Base-by-base conservation (phyloP, 2,888 invertebrate genomes). In the Amblyjoppa fuscipennis region DNA sequence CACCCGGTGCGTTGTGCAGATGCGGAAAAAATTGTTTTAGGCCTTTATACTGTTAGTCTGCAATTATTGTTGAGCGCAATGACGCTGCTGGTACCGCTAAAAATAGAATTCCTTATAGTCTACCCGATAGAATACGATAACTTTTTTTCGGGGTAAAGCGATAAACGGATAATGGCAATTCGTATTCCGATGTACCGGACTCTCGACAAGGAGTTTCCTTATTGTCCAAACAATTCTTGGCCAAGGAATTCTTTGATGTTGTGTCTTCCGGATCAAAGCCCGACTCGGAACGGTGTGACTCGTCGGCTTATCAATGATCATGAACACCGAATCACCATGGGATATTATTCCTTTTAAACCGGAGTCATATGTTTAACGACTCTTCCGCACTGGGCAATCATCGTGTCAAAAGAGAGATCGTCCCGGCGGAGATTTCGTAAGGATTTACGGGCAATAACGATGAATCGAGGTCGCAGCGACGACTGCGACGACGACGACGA, bases 401-500 rank as follows among this genome's bases (percentile, higher is more conserved):
- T 73, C 77, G 77, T 59, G 70, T 41, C 70, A 61, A 61, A 75
- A 70, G 61, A 64, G 13, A 16, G 61, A 61, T 61, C 61, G 61
- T 13, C 61, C n/a, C 38, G 28, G 79, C 61, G 53, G 25, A 31
- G 56, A 61, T 61, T 68, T 38, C 41, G 20, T 51, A n/a, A 75
- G 75, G 75, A 83, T 83, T 80, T 83, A 79, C 79, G 64, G 79
- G 83, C 70, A 51, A 79, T 83, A 79, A 80, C 61, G 74, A 75
- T 20, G 79, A 70, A 75, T 83, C 79, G 75, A 83, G 83, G 83
- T 69, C 83, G 74, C 69, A 1, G 41, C 59, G 28, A 73, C 41
- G 25, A n/a, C 11, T 28, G 59, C 64, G 70, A 61, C 70, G 69
- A 45, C 41, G 41, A 59, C 41, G 41, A 59, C 25, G 56, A 76